Evolutionary conservation across 2,113 vertebrate genomes (phyloP).

Genomic region (Morone saxatilis): DNA sequence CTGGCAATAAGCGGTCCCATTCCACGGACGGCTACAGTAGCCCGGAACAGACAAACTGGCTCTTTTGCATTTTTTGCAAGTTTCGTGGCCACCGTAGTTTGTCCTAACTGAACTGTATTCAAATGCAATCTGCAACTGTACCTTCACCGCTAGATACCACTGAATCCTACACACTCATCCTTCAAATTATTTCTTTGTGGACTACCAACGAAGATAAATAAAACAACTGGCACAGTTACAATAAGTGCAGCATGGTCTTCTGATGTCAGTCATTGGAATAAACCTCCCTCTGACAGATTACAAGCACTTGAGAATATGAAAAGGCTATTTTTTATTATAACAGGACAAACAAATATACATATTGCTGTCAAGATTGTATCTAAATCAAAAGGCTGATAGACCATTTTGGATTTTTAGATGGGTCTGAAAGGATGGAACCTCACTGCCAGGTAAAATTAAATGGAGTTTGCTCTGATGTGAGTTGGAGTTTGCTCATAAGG

Average conservation of each 20-base stretch:
- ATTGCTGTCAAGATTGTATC: neutral
- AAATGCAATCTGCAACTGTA: too few relatives aligned
- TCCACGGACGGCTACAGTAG: too few relatives aligned
- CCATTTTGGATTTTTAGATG: neutral
- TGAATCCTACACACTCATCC: too few relatives aligned
- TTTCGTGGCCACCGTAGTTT: too few relatives aligned
- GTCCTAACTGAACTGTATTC: too few relatives aligned
- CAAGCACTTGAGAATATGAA: slow-evolving; percentile 9
- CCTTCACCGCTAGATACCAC: too few relatives aligned
- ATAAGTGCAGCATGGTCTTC: neutral
- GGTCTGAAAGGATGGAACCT: slow-evolving; percentile 1
- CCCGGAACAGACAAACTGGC: too few relatives aligned
- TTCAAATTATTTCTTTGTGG: neutral
- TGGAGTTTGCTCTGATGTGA: neutral
- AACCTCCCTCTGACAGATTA: slow-evolving; percentile 15
- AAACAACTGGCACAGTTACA: slow-evolving; percentile 9
- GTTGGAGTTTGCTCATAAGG: neutral
- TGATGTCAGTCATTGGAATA: slow-evolving; percentile 4
- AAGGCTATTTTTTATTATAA: neutral
- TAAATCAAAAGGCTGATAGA: slow-evolving; percentile 1
- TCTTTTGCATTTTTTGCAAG: too few relatives aligned
- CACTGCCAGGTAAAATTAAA: neutral
- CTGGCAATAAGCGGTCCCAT: too few relatives aligned
- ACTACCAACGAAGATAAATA: slow-evolving; percentile 14
- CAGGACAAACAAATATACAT: neutral